Conservation (phyloP, 2,888 invertebrate genomes). For the Trissolcus brochymenae region DNA sequence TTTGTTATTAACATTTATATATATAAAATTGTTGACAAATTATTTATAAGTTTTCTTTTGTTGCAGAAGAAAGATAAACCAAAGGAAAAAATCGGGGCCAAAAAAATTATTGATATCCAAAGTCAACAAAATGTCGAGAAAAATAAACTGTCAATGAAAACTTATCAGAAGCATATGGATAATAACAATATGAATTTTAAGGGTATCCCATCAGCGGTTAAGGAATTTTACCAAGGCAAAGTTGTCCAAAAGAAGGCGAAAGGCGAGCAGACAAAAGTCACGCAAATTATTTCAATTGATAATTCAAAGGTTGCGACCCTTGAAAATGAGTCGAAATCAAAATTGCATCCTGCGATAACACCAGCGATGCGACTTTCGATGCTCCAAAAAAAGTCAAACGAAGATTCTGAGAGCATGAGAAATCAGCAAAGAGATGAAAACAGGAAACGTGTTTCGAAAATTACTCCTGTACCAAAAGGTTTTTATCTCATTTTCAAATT, state of each 20-base stretch:
- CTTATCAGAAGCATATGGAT: too few relatives aligned
- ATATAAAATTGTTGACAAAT: too few relatives aligned
- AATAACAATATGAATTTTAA: too few relatives aligned
- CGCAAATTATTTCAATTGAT: neutral
- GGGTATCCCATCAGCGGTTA: too few relatives aligned
- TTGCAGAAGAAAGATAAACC: too few relatives aligned
- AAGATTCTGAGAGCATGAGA: neutral
- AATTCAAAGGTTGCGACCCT: neutral
- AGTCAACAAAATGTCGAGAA: too few relatives aligned
- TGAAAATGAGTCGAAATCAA: neutral
- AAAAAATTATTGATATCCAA: too few relatives aligned
- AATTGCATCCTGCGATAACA: neutral
- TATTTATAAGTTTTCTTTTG: too few relatives aligned
- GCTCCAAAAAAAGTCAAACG: neutral
- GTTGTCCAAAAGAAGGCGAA: neutral
- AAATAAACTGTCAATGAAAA: too few relatives aligned
- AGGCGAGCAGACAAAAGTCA: neutral
- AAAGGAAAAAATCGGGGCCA: too few relatives aligned
- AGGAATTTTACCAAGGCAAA: neutral
- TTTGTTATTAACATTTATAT: too few relatives aligned
- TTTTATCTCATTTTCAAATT: too few relatives aligned
- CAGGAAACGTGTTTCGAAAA: neutral
- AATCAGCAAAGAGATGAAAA: neutral
- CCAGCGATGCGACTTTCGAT: neutral
- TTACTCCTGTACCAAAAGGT: neutral